Conservation (phyloP, 2,113 vertebrate genomes). For the Corythoichthys intestinalis region DNA sequence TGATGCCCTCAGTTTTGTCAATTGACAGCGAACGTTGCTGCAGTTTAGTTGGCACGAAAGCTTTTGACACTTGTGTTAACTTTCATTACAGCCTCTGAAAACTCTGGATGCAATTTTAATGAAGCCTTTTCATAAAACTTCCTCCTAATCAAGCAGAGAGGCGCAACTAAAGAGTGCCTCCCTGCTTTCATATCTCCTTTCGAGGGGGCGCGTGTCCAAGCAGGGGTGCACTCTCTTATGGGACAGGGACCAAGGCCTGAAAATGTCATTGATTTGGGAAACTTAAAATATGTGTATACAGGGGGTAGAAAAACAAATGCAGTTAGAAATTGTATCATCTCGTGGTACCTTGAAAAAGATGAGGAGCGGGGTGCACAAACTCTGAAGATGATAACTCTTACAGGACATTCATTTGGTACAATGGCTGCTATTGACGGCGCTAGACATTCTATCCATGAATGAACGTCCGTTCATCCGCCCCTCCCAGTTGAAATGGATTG, state of each 20-base stretch:
- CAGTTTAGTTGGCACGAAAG: conserved; percentile 46
- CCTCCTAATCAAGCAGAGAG: conserved; percentile 52
- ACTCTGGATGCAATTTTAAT: conserved; percentile 63
- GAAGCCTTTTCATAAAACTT: conserved; percentile 61
- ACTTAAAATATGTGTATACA: too few species aligned
- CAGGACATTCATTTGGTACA: too few species aligned
- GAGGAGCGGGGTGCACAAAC: too few species aligned
- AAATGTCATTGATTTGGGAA: too few species aligned
- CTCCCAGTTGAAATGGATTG: too few species aligned
- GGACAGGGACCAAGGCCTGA: background rate
- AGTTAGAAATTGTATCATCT: too few species aligned
- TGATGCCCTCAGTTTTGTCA: background rate
- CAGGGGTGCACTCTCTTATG: background rate
- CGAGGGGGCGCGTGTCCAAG: background rate
- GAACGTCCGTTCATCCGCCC: too few species aligned
- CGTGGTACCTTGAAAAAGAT: too few species aligned
- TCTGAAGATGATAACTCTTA: too few species aligned
- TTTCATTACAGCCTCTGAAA: conserved; percentile 53
- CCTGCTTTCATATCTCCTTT: background rate
- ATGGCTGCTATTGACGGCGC: too few species aligned
- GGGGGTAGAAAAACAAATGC: too few species aligned
- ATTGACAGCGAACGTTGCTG: conserved; percentile 19
- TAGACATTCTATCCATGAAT: too few species aligned
- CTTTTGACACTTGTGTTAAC: conserved; percentile 46
- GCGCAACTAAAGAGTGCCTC: conserved; percentile 3